Percentiles rank a stretch among this genome's conserved stretches.
These are phyloP conservation scores for Hirtodrosophila duncani DNA, from an alignment of 2,888 invertebrate species.

Conservation along the genomic window DNA sequence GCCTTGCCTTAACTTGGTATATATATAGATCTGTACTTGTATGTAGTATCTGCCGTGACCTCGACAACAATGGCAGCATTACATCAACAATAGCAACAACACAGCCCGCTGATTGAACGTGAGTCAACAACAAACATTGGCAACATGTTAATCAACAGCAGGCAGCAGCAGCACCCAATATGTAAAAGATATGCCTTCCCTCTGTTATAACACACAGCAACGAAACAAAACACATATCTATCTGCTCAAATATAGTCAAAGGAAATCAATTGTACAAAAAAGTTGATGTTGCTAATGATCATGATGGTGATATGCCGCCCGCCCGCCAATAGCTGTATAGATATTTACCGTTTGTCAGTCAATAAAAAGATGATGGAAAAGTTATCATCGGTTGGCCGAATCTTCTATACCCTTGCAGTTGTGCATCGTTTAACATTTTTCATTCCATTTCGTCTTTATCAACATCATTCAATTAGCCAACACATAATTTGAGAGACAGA, in stretches of 20 bases:
- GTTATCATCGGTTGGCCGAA: no score
- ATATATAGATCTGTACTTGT: conserved; percentile 4
- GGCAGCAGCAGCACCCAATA: background rate
- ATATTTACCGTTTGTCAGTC: no score
- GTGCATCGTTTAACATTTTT: no score
- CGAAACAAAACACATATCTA: conserved; percentile 4
- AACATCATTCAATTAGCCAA: no score
- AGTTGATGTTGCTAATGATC: conserved; percentile 57
- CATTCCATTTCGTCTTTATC: no score
- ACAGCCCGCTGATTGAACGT: conserved; percentile 34
- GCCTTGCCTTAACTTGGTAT: no score
- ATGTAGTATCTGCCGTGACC: conserved; percentile 38
- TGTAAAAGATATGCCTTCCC: background rate
- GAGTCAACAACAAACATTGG: conserved; percentile 30
- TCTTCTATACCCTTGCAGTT: no score
- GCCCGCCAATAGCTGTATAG: no score
- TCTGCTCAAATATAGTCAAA: conserved; percentile 42
- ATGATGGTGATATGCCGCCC: conserved; percentile 21
- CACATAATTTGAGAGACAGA: no score
- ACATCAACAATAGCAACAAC: conserved; percentile 48
- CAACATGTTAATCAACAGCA: conserved; percentile 40
- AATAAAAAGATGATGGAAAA: no score
- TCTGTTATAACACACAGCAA: background rate
- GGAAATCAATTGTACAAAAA: conserved; percentile 66
- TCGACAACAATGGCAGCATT: conserved; percentile 60